These are phyloP conservation scores for Andrena bucephala DNA, from an alignment of 2,888 invertebrate species.

Conservation along the genomic window DNA sequence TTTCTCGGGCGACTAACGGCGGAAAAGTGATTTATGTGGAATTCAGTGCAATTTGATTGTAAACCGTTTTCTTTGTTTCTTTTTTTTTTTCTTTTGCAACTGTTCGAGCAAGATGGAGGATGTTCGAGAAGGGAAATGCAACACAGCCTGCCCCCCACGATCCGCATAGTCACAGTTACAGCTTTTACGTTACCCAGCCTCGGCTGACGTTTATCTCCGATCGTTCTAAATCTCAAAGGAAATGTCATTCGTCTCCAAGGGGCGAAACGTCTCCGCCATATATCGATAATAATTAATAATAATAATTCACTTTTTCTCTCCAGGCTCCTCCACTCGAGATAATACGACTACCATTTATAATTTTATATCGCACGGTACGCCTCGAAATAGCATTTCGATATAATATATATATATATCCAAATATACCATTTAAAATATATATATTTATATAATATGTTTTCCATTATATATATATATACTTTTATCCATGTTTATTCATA, in stretches of 20 bases:
- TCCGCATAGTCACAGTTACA: conserved; percentile 85
- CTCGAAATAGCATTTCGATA: conserved; percentile 71
- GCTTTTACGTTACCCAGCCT: conserved; percentile 77
- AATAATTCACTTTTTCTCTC: conserved; percentile 46
- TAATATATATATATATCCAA: conserved; percentile 74
- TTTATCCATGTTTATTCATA: conserved; percentile 78
- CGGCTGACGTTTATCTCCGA: conserved; percentile 61
- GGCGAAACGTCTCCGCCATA: conserved; percentile 60
- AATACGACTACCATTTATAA: conserved; percentile 58
- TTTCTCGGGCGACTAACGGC: conserved; percentile 6
- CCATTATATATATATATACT: conserved; percentile 77
- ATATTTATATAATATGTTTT: conserved; percentile 75
- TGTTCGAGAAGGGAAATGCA: conserved; percentile 19
- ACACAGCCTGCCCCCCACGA: conserved; percentile 84
- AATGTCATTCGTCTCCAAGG: conserved; percentile 47
- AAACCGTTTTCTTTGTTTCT: not conserved
- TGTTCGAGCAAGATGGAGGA: not conserved
- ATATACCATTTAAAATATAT: conserved; percentile 82
- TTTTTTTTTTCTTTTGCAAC: too few species aligned
- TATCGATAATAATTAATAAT: conserved; percentile 8
- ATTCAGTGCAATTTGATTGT: not conserved
- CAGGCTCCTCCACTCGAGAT: conserved; percentile 65
- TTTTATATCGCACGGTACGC: conserved; percentile 53
- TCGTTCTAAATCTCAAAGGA: conserved; percentile 53
- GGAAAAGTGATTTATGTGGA: not conserved